A percentile compares a stretch with the other conserved stretches of the same genome.
phyloP scores from a whole-genome alignment of 2,113 vertebrate species.

The Seriola dumerili region DNA sequence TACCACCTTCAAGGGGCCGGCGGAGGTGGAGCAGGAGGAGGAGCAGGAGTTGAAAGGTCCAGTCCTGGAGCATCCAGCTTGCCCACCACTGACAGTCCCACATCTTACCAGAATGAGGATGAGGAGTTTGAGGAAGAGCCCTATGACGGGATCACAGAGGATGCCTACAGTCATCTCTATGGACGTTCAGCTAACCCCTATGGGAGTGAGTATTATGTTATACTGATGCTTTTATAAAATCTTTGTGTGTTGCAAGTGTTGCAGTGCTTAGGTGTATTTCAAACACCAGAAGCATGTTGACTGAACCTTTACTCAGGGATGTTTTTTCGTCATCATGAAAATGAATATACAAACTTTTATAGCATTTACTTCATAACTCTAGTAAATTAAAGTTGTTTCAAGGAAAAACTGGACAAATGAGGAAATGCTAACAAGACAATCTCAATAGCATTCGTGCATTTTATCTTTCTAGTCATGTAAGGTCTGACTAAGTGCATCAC shows the following conservation, averaged over 20 bases:
- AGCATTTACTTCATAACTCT: background rate
- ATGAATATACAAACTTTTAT: background rate
- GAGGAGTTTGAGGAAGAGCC: slow-evolving; percentile 97
- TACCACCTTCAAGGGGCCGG: slow-evolving; percentile 73
- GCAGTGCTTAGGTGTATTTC: background rate
- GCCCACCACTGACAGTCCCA: slow-evolving; percentile 97
- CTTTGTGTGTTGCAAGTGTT: slow-evolving; percentile 3
- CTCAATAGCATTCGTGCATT: background rate
- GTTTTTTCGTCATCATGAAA: slow-evolving; percentile 1
- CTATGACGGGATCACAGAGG: slow-evolving; percentile 93
- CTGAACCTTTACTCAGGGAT: background rate
- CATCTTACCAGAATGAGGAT: slow-evolving; percentile 97
- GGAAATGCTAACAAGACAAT: slow-evolving; percentile 21
- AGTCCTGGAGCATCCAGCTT: slow-evolving; percentile 96
- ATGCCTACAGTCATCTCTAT: slow-evolving; percentile 93
- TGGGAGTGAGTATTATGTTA: slow-evolving; percentile 86
- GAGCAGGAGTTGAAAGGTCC: slow-evolving; percentile 85
- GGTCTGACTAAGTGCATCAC: slow-evolving; percentile 45
- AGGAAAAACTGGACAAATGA: slow-evolving; percentile 6
- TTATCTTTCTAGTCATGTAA: slow-evolving; percentile 41
- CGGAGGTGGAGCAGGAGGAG: slow-evolving; percentile 82
- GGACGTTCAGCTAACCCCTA: slow-evolving; percentile 91
- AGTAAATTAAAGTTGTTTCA: background rate
- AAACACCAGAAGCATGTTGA: background rate
- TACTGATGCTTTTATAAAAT: background rate